Percentiles rank a stretch among this genome's conserved stretches.
Conservation (phyloP, 2,797 vertebrate genomes). For the Micrastur ruficollis region DNA sequence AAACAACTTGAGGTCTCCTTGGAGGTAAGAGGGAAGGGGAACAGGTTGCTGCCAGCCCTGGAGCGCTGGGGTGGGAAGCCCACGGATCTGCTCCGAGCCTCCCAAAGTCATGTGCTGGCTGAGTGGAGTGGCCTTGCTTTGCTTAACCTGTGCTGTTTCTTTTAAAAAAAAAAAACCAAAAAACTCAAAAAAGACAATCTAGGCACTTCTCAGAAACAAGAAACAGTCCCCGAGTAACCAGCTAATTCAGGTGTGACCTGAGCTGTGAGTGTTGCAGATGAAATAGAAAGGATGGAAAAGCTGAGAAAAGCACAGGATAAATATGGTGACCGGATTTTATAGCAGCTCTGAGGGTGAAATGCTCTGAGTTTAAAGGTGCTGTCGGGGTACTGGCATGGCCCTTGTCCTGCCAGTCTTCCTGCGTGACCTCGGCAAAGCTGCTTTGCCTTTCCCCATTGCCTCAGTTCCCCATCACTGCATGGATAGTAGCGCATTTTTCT, state of each 20-base stretch:
- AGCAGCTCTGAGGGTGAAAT: neutral
- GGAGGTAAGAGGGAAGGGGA: neutral
- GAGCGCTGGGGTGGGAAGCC: neutral
- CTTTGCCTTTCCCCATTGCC: neutral
- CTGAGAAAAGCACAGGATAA: neutral
- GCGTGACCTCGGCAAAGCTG: neutral
- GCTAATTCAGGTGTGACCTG: neutral
- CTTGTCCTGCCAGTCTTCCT: neutral
- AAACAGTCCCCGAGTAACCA: accelerated
- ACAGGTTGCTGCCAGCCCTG: neutral
- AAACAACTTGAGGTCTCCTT: neutral
- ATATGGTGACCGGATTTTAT: neutral
- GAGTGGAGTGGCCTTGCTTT: neutral
- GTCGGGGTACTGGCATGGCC: accelerated
- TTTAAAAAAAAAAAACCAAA: too few species aligned
- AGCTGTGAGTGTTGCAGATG: neutral
- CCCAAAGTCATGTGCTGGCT: neutral
- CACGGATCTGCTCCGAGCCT: neutral
- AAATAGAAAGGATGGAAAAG: neutral
- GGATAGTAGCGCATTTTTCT: neutral
- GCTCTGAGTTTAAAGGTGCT: neutral
- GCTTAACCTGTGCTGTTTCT: neutral
- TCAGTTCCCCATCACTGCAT: accelerated
- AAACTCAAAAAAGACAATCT: neutral
- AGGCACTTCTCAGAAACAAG: neutral